Conservation (phyloP, 2,113 vertebrate species). For the Romanogobio albipinnatus region DNA sequence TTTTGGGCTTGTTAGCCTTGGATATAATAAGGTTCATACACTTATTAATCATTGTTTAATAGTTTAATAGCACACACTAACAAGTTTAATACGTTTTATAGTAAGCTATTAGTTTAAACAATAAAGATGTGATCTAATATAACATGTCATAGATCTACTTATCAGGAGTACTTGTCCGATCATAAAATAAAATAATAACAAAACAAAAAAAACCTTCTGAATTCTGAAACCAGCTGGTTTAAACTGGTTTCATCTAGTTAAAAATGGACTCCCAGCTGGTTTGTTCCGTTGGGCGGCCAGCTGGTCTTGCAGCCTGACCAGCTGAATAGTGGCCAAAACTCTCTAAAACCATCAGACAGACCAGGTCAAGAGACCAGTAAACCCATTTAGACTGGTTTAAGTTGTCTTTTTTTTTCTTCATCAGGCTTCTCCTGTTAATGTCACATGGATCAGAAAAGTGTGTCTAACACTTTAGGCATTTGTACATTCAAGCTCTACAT, state of each 20-base stretch:
- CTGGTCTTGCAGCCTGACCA: background rate
- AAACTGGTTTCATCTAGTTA: background rate
- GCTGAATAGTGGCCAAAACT: background rate
- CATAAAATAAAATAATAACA: background rate
- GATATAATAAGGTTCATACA: constrained; percentile 1
- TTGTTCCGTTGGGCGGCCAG: background rate
- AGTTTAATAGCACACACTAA: background rate
- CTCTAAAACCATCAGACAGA: background rate
- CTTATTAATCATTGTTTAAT: background rate
- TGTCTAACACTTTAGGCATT: constrained; percentile 25
- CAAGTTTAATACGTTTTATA: background rate
- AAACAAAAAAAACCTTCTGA: background rate
- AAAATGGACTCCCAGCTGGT: background rate
- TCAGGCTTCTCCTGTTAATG: constrained; percentile 20
- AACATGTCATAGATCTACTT: background rate
- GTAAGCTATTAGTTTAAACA: background rate
- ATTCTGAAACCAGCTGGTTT: background rate
- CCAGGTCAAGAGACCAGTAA: background rate
- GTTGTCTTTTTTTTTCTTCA: background rate
- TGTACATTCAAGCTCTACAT: constrained; percentile 35
- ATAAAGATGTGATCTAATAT: background rate
- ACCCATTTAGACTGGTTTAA: background rate
- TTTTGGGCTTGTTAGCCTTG: background rate
- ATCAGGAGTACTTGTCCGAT: background rate
- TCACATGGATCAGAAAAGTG: constrained; percentile 20